These are phyloP conservation scores for Orthonychiurus folsomi DNA, from an alignment of 2,888 invertebrate species.

Conservation along the genomic window DNA sequence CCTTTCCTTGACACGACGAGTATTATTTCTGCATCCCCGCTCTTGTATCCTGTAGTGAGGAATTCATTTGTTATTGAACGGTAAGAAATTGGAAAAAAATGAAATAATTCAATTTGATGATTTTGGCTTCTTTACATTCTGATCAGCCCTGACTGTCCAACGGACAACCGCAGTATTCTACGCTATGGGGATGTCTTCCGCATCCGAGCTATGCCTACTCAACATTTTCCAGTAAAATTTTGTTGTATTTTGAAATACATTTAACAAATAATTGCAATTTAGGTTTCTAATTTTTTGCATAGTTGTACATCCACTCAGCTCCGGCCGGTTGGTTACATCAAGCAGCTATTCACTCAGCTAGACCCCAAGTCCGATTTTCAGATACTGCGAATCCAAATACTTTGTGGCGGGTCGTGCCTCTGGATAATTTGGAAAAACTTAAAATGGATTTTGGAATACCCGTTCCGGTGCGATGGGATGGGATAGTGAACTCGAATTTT, in stretches of 20 bases:
- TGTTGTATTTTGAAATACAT: neutral
- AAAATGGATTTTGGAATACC: constrained; percentile 31
- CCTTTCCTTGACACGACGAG: constrained; percentile 35
- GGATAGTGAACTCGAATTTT: neutral
- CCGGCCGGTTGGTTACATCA: constrained; percentile 32
- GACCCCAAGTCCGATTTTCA: constrained; percentile 35
- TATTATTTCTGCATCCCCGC: constrained; percentile 32
- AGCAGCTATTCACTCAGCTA: constrained; percentile 29
- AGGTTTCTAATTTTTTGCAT: neutral
- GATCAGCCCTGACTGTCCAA: constrained; percentile 17
- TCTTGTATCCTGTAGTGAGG: constrained; percentile 33
- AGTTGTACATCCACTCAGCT: constrained; percentile 33
- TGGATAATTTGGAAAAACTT: constrained; percentile 21
- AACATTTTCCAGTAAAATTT: constrained; percentile 26
- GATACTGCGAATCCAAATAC: constrained; percentile 32
- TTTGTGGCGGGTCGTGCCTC: constrained; percentile 30
- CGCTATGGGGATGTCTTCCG: constrained; percentile 35
- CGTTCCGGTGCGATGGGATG: constrained; percentile 20
- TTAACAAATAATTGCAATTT: no score
- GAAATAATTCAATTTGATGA: constrained; percentile 4
- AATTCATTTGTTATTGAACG: constrained; percentile 38
- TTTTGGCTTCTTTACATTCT: neutral
- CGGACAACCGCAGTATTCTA: constrained; percentile 6
- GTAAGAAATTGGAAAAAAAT: constrained; percentile 12
- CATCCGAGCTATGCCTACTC: constrained; percentile 31